A percentile compares a stretch with the other conserved stretches of the same genome.
phyloP scores from a whole-genome alignment of 1,140 invertebrate genomes.

The Philaenus spumarius region DNA sequence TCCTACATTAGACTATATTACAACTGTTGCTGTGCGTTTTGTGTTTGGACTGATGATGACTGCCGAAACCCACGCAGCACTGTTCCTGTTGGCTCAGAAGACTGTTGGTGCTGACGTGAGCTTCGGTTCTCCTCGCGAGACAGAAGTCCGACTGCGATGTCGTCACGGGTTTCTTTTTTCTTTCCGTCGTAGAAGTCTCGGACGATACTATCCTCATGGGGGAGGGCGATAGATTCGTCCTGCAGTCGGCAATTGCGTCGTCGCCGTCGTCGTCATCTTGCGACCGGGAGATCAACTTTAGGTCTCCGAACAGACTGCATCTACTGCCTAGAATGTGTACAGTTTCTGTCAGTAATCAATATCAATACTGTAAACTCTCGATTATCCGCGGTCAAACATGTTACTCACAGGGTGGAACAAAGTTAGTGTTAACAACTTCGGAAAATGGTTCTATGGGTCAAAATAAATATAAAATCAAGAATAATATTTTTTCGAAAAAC shows the following conservation, averaged over 20 bases:
- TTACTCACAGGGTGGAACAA: too few species aligned
- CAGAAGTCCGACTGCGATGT: conserved; percentile 17
- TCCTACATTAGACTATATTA: conserved; percentile 24
- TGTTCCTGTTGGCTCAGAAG: conserved; percentile 36
- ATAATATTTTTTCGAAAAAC: too few species aligned
- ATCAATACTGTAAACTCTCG: too few species aligned
- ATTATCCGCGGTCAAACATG: too few species aligned
- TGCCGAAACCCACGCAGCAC: conserved; percentile 41
- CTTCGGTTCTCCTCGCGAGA: conserved; percentile 20
- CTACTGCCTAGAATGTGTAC: not conserved
- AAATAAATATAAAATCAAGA: too few species aligned
- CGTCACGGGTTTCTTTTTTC: conserved; percentile 21
- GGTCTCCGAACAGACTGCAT: not conserved
- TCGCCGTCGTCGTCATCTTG: not conserved
- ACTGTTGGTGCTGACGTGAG: conserved; percentile 30
- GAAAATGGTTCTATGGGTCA: too few species aligned
- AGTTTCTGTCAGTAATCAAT: too few species aligned
- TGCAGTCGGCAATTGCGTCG: too few species aligned
- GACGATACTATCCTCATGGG: not conserved
- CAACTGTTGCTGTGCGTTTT: conserved; percentile 37
- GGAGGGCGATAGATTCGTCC: too few species aligned
- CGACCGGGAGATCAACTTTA: not conserved
- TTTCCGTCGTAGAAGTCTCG: conserved; percentile 24
- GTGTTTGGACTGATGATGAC: conserved; percentile 37
- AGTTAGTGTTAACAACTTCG: too few species aligned